phyloP scores from a whole-genome alignment of 2,113 vertebrate species.

The Xiphophorus hellerii region DNA sequence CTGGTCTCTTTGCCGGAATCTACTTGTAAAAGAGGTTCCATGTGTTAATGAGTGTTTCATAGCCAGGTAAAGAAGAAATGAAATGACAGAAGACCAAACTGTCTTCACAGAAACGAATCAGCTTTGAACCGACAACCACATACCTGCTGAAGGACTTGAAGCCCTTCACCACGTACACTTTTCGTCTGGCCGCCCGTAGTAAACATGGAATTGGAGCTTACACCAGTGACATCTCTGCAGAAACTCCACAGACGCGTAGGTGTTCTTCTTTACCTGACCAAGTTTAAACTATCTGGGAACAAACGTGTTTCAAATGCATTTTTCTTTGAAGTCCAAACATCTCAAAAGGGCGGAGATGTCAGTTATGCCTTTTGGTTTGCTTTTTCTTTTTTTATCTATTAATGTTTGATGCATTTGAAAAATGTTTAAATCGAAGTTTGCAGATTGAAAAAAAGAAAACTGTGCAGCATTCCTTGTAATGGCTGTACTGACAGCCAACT shows the following conservation, averaged over 20 bases:
- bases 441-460: constrained; percentile 1
- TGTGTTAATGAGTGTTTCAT: background rate
- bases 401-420: constrained; percentile 73
- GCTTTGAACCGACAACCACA: constrained; percentile 90
- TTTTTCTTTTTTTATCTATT: background rate
- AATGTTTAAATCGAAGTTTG: constrained; percentile 57
- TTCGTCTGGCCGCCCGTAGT: constrained; percentile 94
- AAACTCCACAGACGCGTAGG: constrained; percentile 99
- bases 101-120: constrained; percentile 86
- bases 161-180: constrained; percentile 95
- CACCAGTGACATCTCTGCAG: constrained; percentile 94
- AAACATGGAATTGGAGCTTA: constrained; percentile 95
- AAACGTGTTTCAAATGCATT: constrained; percentile 73
- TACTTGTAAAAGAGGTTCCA: background rate
- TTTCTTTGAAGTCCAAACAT: constrained; percentile 14
- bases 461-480: constrained; percentile 54
- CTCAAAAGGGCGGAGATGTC: constrained; percentile 36
- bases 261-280: constrained; percentile 83
- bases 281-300: constrained; percentile 32
- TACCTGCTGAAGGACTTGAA: constrained; percentile 94
- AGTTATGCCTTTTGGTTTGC: constrained; percentile 17
- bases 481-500: constrained; percentile 58
- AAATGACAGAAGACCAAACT: background rate
- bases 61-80: background rate
- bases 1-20: background rate